Evolutionary conservation across 2,113 vertebrate species (phyloP).

Genomic region (Rattus rattus): DNA sequence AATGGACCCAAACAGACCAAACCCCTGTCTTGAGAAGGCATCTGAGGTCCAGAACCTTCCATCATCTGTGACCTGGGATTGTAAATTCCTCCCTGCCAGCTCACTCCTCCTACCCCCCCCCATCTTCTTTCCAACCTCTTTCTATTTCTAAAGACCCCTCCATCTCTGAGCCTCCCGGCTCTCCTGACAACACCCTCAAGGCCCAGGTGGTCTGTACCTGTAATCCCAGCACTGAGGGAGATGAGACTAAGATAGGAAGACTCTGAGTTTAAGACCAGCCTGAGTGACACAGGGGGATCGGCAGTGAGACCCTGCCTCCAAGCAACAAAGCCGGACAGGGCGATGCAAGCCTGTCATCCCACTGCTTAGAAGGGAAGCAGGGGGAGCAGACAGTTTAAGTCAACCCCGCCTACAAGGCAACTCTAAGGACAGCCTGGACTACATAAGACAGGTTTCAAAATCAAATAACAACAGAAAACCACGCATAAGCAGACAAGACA

Average conservation of each 20-base stretch:
- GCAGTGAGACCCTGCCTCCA: background rate
- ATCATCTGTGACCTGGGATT: accelerated
- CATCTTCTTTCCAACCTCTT: background rate
- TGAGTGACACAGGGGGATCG: background rate
- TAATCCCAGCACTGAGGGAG: background rate
- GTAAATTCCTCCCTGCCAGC: background rate
- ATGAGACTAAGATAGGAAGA: background rate
- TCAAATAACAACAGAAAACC: background rate
- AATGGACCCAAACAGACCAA: background rate
- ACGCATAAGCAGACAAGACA: background rate
- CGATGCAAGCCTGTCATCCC: no score
- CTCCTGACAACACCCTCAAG: background rate
- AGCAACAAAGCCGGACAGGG: background rate
- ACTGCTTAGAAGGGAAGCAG: no score
- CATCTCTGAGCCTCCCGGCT: no score
- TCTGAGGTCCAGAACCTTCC: accelerated
- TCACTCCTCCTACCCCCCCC: background rate
- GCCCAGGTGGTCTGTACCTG: background rate
- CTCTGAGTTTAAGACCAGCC: background rate
- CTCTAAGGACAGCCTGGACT: background rate
- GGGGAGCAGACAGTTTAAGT: no score
- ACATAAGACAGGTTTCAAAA: background rate
- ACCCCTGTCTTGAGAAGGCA: background rate
- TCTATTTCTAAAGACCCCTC: background rate
- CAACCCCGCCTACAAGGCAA: no score